A percentile compares a stretch with the other conserved stretches of the same genome.
Conservation (phyloP, 2,113 vertebrate genomes). For the Galeopterus variegatus region DNA sequence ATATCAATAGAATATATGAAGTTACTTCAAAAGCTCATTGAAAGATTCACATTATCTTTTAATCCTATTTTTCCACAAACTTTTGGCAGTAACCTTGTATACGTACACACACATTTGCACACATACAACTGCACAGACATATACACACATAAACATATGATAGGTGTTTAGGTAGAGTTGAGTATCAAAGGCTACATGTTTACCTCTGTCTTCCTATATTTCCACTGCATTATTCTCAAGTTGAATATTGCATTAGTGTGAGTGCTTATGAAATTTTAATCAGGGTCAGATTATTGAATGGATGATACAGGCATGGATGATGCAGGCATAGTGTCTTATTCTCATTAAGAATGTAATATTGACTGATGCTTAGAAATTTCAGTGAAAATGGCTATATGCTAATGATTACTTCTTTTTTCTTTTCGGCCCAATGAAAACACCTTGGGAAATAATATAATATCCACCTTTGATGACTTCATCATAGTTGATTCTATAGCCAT, state of each 20-base stretch:
- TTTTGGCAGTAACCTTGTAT: not conserved
- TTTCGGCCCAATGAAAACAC: not conserved
- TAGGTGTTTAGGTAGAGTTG: not conserved
- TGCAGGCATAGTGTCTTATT: not conserved
- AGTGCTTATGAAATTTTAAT: constrained; percentile 40
- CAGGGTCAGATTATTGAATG: not conserved
- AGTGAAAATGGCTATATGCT: not conserved
- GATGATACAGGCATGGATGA: not conserved
- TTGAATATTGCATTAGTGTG: not conserved
- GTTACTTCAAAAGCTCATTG: no score
- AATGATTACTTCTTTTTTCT: not conserved
- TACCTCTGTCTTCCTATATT: not conserved
- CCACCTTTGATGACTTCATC: constrained; percentile 70
- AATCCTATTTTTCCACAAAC: no score
- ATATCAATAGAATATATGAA: not conserved
- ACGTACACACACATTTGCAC: not conserved
- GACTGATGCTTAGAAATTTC: not conserved
- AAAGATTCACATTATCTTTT: no score
- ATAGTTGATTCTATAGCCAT: constrained; percentile 60
- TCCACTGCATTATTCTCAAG: not conserved
- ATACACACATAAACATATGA: not conserved
- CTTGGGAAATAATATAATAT: constrained; percentile 74
- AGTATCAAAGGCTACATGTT: not conserved
- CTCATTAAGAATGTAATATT: not conserved
- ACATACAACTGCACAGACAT: not conserved